phyloP scores from a whole-genome alignment of 2,113 vertebrate species.

The Girardinichthys multiradiatus region DNA sequence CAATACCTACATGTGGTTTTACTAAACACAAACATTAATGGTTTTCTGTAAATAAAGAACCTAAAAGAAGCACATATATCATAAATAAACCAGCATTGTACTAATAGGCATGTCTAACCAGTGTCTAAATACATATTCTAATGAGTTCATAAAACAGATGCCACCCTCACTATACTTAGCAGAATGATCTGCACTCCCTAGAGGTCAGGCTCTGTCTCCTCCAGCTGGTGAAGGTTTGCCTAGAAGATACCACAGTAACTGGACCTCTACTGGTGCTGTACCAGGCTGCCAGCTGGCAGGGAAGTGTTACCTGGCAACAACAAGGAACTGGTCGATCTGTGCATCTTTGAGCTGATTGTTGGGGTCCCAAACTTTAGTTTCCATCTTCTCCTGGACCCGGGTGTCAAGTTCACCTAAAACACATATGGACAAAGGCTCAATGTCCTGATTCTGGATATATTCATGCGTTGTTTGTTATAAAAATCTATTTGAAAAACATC shows the following conservation, averaged over 20 bases:
- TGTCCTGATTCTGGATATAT: too few relatives aligned
- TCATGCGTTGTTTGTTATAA: too few relatives aligned
- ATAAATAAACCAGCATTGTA: too few relatives aligned
- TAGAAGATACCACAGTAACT: slow-evolving; percentile 46
- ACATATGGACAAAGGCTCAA: background rate
- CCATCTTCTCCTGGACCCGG: slow-evolving; percentile 91
- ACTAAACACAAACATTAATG: slow-evolving; percentile 20
- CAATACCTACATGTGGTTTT: too few relatives aligned
- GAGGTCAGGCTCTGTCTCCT: too few relatives aligned
- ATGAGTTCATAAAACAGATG: too few relatives aligned
- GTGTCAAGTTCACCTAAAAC: slow-evolving; percentile 84
- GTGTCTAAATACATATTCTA: too few relatives aligned
- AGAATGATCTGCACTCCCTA: background rate
- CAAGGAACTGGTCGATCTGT: slow-evolving; percentile 95
- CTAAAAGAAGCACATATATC: too few relatives aligned
- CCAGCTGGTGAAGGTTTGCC: slow-evolving; percentile 8
- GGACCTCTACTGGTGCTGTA: slow-evolving; percentile 12
- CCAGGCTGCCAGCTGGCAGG: slow-evolving; percentile 15
- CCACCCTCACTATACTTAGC: too few relatives aligned
- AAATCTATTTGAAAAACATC: too few relatives aligned
- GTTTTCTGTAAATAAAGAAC: background rate
- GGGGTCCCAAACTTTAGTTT: slow-evolving; percentile 94
- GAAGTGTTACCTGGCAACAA: slow-evolving; percentile 88
- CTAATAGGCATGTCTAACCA: too few relatives aligned
- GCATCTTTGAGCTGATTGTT: slow-evolving; percentile 92